phyloP scores from a whole-genome alignment of 2,888 invertebrate genomes.

The Pelosia muscerda region DNA sequence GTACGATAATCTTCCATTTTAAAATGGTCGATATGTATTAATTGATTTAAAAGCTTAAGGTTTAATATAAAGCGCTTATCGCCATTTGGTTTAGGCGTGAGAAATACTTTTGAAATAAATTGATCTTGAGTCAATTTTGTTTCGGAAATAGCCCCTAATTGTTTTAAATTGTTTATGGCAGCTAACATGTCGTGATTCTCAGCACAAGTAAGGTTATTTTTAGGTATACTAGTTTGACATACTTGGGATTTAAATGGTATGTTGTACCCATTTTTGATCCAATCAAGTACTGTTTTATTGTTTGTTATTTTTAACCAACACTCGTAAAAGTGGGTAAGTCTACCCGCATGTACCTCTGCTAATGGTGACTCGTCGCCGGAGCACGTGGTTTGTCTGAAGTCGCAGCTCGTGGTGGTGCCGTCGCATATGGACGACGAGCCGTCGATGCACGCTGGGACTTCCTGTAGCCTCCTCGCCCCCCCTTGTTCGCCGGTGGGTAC shows the following conservation, averaged over 20 bases:
- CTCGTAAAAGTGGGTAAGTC: background rate
- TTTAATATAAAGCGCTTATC: no score
- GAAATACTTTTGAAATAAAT: no score
- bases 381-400: background rate
- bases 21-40: no score
- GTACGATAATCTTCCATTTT: no score
- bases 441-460: background rate
- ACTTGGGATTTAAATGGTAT: background rate
- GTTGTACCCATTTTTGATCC: background rate
- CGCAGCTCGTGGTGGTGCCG: background rate
- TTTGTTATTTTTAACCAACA: slow-evolving; percentile 4
- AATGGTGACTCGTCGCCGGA: background rate
- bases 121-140: no score
- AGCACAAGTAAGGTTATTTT: background rate
- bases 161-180: no score
- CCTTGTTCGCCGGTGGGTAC: background rate
- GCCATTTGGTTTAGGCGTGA: no score
- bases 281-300: background rate
- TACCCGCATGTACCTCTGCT: background rate
- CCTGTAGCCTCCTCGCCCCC: background rate
- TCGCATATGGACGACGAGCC: background rate
- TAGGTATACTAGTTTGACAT: background rate
- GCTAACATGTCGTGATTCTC: no score
- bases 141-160: no score
- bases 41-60: no score